Base-by-base conservation (phyloP, 2,888 invertebrate genomes). In the Girardia tigrina region DNA sequence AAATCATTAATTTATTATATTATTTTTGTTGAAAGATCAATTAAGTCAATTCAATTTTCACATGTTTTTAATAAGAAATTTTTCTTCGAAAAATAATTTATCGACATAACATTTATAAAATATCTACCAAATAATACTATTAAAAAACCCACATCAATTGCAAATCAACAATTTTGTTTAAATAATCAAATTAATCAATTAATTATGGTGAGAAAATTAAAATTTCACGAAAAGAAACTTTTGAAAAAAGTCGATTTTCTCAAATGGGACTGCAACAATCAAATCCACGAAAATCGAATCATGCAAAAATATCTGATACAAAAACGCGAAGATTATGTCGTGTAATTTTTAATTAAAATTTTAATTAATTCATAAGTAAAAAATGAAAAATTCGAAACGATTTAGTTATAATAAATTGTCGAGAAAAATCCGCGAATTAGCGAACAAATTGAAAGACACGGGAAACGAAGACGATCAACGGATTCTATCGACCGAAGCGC, bases 201-300 rank as follows among this genome's bases (percentile, higher is more conserved):
- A n/a, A n/a, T n/a, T n/a, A 75, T 75, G 75, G 75, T 76, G 12
- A 26, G 98, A 80, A 95, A 95, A 88, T 86, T 98, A 70, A 95
- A 94, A 86, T 93, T 88, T 87, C 95, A 97, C 82, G 98, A 98
- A 86, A 89, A 95, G 82, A 98, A 98, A 85, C 85, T 98, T 77
- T 87, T 98, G 1, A 97, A 95, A 84, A 98, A 98, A 84, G 95
- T 97, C 27, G 97, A 98, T 84, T 98, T 98, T 81, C 91, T 97
- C 83, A 90, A 92, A 77, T 98, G 98, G 98, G 89, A 93, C 84
- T 89, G 90, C 0, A 95, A 95, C 82, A 94, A 95, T 82, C 94
- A 92, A 86, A 84, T 94, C 70, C 90, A 90, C 80, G 95, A 95
- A 86, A 89, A 92, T 2, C 91, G 91, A 86, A 87, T 94, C 28